Evolutionary conservation across 2,113 vertebrate genomes (phyloP).

Genomic region (Balaeniceps rex): DNA sequence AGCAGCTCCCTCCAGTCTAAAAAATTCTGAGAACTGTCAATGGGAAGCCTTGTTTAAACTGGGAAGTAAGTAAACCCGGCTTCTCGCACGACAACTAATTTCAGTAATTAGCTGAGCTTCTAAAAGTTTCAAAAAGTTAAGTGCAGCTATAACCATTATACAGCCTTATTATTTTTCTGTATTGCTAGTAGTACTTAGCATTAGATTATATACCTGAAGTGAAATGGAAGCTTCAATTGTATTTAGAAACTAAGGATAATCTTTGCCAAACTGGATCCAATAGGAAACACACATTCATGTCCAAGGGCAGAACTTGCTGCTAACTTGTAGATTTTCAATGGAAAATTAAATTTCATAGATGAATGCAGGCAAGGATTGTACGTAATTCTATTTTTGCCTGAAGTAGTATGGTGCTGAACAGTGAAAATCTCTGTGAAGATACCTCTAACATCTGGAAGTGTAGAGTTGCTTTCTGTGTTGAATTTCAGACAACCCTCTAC

Average conservation of each 20-base stretch:
- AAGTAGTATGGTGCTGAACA: background rate
- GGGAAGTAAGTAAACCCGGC: background rate
- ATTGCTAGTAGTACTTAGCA: background rate
- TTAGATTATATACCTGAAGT: background rate
- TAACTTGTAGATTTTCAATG: constrained; percentile 48
- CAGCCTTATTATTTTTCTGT: background rate
- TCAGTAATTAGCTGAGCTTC: background rate
- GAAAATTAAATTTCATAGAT: constrained; percentile 63
- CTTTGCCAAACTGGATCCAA: background rate
- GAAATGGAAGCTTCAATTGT: background rate
- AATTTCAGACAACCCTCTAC: background rate
- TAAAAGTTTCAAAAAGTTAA: background rate
- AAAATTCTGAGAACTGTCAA: background rate
- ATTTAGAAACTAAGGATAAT: background rate
- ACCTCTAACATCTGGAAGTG: background rate
- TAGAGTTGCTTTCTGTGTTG: background rate
- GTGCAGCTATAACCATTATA: background rate
- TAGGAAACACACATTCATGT: background rate
- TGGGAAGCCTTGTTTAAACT: background rate
- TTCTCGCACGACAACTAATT: background rate
- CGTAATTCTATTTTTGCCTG: constrained; percentile 16
- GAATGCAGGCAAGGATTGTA: constrained; percentile 21
- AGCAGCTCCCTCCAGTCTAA: background rate
- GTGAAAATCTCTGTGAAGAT: background rate
- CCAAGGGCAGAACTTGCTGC: constrained; percentile 12